phyloP scores from a whole-genome alignment of 2,797 vertebrate genomes.

The Sebastes glaucus region DNA sequence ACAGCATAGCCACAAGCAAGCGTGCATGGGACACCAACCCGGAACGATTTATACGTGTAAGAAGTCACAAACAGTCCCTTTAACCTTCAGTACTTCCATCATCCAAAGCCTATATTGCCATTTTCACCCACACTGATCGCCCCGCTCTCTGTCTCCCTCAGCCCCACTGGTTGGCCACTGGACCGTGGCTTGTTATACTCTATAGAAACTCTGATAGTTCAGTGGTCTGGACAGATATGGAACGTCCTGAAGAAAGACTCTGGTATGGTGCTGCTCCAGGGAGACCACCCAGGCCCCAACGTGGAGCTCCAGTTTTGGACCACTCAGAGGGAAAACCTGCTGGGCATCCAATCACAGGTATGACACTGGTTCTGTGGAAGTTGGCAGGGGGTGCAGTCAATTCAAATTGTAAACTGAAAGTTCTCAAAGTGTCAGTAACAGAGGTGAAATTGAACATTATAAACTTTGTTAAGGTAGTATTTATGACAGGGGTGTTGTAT shows the following conservation, averaged over 20 bases:
- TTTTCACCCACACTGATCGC: constrained; percentile 16
- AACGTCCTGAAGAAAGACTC: constrained; percentile 81
- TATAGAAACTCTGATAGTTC: constrained; percentile 79
- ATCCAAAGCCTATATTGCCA: background rate
- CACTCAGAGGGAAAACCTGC: constrained; percentile 79
- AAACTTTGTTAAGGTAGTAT: background rate
- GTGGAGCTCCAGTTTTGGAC: constrained; percentile 86
- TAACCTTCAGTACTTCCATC: background rate
- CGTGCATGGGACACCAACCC: fast-evolving
- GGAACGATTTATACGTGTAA: fast-evolving
- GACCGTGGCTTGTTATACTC: constrained; percentile 81
- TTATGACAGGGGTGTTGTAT: background rate
- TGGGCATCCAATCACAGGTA: constrained; percentile 80
- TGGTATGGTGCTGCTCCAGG: constrained; percentile 61
- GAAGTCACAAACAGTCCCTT: no score
- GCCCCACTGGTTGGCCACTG: constrained; percentile 66
- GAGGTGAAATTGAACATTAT: background rate
- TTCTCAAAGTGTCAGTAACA: background rate
- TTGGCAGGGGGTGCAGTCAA: background rate
- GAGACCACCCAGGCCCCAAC: constrained; percentile 76
- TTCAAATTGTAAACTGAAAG: background rate
- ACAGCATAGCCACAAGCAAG: fast-evolving
- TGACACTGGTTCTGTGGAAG: background rate
- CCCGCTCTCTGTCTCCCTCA: constrained; percentile 50
- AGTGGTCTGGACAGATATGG: constrained; percentile 80